Evolutionary conservation across 2,113 vertebrate genomes (phyloP).

Genomic region (Ramphastos sulfuratus): DNA sequence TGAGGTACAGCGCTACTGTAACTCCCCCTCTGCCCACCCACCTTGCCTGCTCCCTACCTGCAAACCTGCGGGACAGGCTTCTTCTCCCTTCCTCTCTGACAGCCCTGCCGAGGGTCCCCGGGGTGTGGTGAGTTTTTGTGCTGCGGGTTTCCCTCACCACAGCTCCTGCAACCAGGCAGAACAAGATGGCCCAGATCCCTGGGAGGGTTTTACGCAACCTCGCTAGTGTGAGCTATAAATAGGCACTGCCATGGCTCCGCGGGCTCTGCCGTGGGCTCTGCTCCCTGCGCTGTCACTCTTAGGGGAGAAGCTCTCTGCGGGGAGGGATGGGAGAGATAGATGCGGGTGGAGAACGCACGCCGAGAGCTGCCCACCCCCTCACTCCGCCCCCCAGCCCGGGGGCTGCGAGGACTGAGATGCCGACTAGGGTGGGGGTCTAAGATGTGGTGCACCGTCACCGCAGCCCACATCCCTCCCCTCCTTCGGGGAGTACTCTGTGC

Average conservation of each 20-base stretch:
- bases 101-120: accelerated
- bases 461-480: not conserved
- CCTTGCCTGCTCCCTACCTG: not conserved
- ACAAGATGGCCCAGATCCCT: conserved; percentile 18
- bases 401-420: accelerated
- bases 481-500: not conserved
- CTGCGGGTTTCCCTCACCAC: not conserved
- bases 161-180: not conserved
- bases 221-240: conserved; percentile 6
- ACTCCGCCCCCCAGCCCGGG: accelerated
- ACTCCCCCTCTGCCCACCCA: not conserved
- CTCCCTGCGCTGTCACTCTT: not conserved
- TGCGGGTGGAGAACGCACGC: accelerated
- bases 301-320: too few relatives aligned
- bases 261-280: not conserved
- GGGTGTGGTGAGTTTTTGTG: accelerated
- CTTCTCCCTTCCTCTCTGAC: not conserved
- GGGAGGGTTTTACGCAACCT: conserved; percentile 38
- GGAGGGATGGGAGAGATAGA: too few relatives aligned
- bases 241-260: not conserved
- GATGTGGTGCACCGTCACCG: not conserved
- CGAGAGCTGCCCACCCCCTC: not conserved
- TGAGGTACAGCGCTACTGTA: too few relatives aligned
- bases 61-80: accelerated
- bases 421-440: accelerated